These are phyloP conservation scores for Anadara kagoshimensis DNA, from an alignment of 1,140 invertebrate species.

Conservation along the genomic window DNA sequence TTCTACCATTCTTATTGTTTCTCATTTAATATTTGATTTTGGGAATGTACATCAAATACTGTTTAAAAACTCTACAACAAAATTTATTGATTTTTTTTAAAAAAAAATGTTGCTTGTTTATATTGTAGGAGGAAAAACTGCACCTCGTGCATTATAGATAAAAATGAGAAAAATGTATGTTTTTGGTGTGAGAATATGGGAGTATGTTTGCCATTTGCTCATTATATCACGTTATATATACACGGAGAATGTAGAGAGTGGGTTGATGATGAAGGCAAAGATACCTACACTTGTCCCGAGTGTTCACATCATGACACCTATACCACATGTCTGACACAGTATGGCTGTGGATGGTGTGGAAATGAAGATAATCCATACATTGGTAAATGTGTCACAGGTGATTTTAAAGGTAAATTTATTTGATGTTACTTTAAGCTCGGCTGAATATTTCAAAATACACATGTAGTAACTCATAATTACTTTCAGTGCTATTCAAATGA, in stretches of 20 bases:
- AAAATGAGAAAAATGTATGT: slow-evolving; percentile 88
- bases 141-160: slow-evolving; percentile 86
- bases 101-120: background rate
- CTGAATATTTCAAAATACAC: too few relatives aligned
- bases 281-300: slow-evolving; percentile 80
- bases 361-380: slow-evolving; percentile 89
- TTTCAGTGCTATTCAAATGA: too few relatives aligned
- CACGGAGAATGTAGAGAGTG: slow-evolving; percentile 94
- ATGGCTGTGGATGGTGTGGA: slow-evolving; percentile 96
- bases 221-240: slow-evolving; percentile 96
- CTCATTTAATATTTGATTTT: too few relatives aligned
- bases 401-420: slow-evolving; percentile 71
- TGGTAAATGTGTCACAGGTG: slow-evolving; percentile 78
- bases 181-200: slow-evolving; percentile 94
- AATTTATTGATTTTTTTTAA: too few relatives aligned
- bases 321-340: slow-evolving; percentile 84
- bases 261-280: slow-evolving; percentile 80
- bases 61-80: too few relatives aligned
- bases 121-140: slow-evolving; percentile 81
- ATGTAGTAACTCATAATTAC: too few relatives aligned
- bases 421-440: too few relatives aligned
- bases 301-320: slow-evolving; percentile 87
- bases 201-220: slow-evolving; percentile 94
- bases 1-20: too few relatives aligned
- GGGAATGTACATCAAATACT: too few relatives aligned